Conservation (phyloP, 2,888 invertebrate species). For the Schrankia costaestrigalis region DNA sequence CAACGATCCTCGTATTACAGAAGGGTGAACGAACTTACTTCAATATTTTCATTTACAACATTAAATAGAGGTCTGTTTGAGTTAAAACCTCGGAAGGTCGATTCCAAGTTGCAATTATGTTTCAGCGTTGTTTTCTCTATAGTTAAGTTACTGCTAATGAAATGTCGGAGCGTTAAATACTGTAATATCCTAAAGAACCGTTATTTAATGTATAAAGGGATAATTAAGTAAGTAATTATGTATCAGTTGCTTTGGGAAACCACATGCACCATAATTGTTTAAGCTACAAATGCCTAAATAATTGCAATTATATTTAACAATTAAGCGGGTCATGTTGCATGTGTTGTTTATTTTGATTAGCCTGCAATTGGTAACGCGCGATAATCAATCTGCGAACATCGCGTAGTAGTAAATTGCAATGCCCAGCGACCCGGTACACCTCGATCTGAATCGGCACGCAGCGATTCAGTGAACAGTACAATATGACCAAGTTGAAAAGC, state of each 20-base stretch:
- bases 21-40: no score
- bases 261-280: no score
- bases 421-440: slow-evolving; percentile 60
- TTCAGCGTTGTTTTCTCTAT: slow-evolving; percentile 42
- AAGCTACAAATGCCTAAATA: no score
- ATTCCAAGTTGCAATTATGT: slow-evolving; percentile 39
- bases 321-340: slow-evolving; percentile 37
- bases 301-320: no score
- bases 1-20: no score
- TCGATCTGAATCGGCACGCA: slow-evolving; percentile 71
- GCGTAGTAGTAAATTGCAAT: slow-evolving; percentile 41
- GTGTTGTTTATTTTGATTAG: slow-evolving; percentile 41
- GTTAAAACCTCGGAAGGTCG: slow-evolving; percentile 38
- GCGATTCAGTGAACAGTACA: slow-evolving; percentile 54
- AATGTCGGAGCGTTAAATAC: slow-evolving; percentile 59
- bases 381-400: slow-evolving; percentile 58
- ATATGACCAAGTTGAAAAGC: slow-evolving; percentile 53
- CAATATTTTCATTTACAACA: slow-evolving; percentile 27
- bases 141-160: slow-evolving; percentile 71
- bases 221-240: slow-evolving; percentile 12
- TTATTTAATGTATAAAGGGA: slow-evolving; percentile 21
- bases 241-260: slow-evolving; percentile 9
- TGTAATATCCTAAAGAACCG: slow-evolving; percentile 48
- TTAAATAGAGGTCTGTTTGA: slow-evolving; percentile 21
- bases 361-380: slow-evolving; percentile 50